phyloP scores from a whole-genome alignment of 64 coral and sea anemone species.

The Pachyseris speciosa region DNA sequence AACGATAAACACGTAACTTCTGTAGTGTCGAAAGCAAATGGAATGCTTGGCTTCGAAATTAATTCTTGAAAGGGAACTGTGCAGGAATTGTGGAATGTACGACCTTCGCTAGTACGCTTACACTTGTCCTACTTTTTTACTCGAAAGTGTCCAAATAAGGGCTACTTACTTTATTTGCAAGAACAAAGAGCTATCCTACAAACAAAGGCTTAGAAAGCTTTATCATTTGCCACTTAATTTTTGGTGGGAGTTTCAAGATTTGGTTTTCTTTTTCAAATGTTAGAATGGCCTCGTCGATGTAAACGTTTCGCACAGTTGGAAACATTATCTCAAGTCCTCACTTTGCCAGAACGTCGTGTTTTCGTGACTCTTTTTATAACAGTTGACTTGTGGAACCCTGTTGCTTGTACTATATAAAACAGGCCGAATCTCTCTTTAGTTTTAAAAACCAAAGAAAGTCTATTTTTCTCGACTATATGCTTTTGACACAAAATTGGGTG shows the following conservation, averaged over 20 bases:
- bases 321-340: background rate
- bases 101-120: no score
- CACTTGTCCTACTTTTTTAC: no score
- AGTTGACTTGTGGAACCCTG: background rate
- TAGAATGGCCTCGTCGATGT: background rate
- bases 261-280: background rate
- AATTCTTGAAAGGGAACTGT: no score
- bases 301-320: background rate
- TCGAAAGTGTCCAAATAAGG: background rate
- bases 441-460: background rate
- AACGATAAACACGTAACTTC: no score
- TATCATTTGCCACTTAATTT: background rate
- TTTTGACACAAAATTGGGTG: background rate
- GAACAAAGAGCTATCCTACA: background rate
- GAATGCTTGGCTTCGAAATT: no score
- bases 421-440: background rate
- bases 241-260: background rate
- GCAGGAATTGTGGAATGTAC: no score
- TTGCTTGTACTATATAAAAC: background rate
- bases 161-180: background rate
- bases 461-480: background rate
- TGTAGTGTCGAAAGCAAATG: no score
- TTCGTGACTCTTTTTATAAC: background rate
- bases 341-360: background rate
- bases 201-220: background rate